A percentile compares a stretch with the other conserved stretches of the same genome.
These are phyloP conservation scores for Paramuricea clavata DNA, from an alignment of 92 coral and sea anemone species.

Conservation along the genomic window DNA sequence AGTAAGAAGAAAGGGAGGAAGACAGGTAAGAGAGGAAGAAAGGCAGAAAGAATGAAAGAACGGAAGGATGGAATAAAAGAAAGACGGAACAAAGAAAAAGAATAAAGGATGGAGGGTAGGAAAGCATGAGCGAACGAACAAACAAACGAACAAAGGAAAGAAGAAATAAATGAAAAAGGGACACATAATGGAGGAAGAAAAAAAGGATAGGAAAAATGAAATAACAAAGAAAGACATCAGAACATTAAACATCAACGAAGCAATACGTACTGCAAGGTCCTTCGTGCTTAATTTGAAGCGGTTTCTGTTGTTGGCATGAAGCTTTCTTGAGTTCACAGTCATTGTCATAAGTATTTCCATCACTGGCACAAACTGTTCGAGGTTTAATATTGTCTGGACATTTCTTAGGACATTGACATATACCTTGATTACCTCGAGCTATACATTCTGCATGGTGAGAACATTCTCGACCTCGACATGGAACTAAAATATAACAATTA, in stretches of 20 bases:
- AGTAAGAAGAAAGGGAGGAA: too few relatives aligned
- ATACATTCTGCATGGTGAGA: constrained; percentile 76
- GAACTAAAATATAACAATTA: constrained; percentile 49
- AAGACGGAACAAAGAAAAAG: too few relatives aligned
- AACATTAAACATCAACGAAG: not conserved
- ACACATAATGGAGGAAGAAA: not conserved
- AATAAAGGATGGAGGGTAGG: too few relatives aligned
- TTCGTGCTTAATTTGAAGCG: not conserved
- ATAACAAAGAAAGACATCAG: too few relatives aligned
- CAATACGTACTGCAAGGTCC: constrained; percentile 22
- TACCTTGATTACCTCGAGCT: constrained; percentile 67
- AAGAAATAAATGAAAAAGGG: too few relatives aligned
- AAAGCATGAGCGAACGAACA: not conserved
- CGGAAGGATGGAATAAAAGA: not conserved
- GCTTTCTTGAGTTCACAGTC: constrained; percentile 63
- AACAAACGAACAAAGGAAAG: not conserved
- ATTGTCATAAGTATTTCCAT: constrained; percentile 69
- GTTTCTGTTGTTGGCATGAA: constrained; percentile 67
- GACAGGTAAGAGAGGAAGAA: not conserved
- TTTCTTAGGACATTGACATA: constrained; percentile 81
- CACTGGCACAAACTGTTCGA: constrained; percentile 76
- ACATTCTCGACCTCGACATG: constrained; percentile 74
- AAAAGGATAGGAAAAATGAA: not conserved
- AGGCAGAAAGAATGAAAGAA: not conserved
- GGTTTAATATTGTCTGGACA: constrained; percentile 66